Evolutionary conservation across 2,113 vertebrate species (phyloP), one percentile per base, ranked within the genome.

Genomic region (Salminus brasiliensis): DNA sequence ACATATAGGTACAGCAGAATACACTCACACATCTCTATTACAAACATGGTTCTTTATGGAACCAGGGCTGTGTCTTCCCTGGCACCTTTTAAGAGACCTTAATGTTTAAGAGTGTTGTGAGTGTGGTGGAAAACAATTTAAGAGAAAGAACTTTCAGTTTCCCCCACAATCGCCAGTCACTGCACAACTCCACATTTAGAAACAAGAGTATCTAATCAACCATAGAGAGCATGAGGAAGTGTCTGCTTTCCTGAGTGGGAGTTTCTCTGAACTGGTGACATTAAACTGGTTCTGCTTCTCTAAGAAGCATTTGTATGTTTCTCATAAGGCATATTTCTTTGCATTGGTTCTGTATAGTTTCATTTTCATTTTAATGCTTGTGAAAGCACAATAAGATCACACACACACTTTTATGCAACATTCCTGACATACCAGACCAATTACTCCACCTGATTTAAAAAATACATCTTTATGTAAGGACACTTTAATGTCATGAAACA

Each of bases 161-260:
- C 39, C 32, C 13, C 39, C 32, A 10, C 29, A 76, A 39, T 21
- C 4, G 2, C 27, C 32, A 23, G 30, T 21, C 27, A 53, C 55
- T 66, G 27, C 45, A 53, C 49, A 63, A 67, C 16, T 53, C 30
- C 34, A 30, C 18, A 65, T 63, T 65, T 34, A 41, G 41, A 75
- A 23, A 47, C 55, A 65, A 34, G n/a, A 12, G 9, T 30, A 55
- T 25, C 0, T 15, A 29, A 52, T 27, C 45, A 25, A 16, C 30
- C 41, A 30, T 32, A 76, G 45, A 13, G n/a, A 67, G 45, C n/a
- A 76, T 55, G 32, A 9, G 16, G 62, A 27, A 36, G 29, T 66
- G 34, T 66, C 13, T 66, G 30, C 43, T 10, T 55, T n/a, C 12
- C 49, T n/a, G 23, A 43, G 29, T 30, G 10, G 34, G 53, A 77